phyloP scores from a whole-genome alignment of 1,140 invertebrate species.

The Babylonia areolata region DNA sequence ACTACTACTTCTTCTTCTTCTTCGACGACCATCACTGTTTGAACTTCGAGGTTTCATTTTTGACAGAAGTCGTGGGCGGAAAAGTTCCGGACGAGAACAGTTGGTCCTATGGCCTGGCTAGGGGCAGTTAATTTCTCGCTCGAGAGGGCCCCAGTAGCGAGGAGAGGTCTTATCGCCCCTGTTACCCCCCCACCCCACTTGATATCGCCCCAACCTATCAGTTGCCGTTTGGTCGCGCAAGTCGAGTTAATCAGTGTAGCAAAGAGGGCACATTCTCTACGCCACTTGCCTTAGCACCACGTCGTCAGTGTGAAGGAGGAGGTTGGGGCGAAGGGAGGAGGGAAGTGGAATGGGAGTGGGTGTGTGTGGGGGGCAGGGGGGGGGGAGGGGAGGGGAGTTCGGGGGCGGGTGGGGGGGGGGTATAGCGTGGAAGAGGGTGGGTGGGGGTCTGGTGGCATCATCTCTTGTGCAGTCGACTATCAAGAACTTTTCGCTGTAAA shows the following conservation, averaged over 20 bases:
- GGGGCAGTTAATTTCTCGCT: conserved; percentile 18
- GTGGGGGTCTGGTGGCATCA: too few species aligned
- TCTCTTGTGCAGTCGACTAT: too few species aligned
- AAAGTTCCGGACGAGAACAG: background rate
- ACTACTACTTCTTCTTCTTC: background rate
- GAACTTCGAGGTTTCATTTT: background rate
- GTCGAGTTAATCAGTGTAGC: conserved; percentile 20
- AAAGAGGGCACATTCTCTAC: conserved; percentile 4
- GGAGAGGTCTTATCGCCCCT: background rate
- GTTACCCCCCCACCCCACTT: conserved; percentile 12
- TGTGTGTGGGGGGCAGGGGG: too few species aligned
- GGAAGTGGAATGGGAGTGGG: background rate
- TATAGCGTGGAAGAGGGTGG: too few species aligned
- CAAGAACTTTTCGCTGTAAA: too few species aligned
- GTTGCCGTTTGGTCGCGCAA: conserved; percentile 20
- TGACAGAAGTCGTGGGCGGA: background rate
- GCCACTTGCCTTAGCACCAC: background rate
- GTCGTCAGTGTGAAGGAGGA: background rate
- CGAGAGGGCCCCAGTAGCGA: background rate
- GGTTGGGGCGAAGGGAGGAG: background rate
- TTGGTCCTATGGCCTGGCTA: background rate
- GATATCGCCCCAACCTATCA: conserved; percentile 13
- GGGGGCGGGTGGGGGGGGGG: too few species aligned
- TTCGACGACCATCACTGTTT: background rate
- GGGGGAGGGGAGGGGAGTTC: too few species aligned